These are phyloP conservation scores for Ormyrus rosae DNA, from an alignment of 2,888 invertebrate genomes.

Conservation along the genomic window DNA sequence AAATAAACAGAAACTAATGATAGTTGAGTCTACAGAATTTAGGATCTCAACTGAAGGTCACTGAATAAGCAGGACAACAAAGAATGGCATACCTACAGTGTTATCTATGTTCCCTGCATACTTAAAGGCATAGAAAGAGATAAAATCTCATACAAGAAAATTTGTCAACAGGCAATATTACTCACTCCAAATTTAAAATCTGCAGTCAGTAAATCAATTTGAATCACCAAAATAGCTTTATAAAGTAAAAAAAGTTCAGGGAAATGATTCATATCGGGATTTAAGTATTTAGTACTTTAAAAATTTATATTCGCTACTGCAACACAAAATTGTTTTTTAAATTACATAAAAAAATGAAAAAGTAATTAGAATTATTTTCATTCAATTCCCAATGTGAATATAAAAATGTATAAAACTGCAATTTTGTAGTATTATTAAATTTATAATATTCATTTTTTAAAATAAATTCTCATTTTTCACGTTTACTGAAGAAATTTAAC, in stretches of 20 bases:
- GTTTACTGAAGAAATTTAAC: background rate
- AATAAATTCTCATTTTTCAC: background rate
- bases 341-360: no score
- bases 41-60: constrained; percentile 49
- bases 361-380: no score
- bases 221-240: constrained; percentile 18
- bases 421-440: no score
- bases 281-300: background rate
- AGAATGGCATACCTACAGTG: constrained; percentile 45
- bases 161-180: constrained; percentile 35
- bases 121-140: constrained; percentile 36
- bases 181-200: constrained; percentile 27
- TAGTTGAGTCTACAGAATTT: constrained; percentile 37
- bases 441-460: no score
- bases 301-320: background rate
- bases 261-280: background rate
- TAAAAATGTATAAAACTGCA: no score
- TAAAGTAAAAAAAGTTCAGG: background rate
- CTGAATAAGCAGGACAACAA: constrained; percentile 46
- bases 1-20: constrained; percentile 51
- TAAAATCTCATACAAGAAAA: constrained; percentile 35
- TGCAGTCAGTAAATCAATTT: constrained; percentile 8
- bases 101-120: constrained; percentile 50
- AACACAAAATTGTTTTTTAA: background rate
- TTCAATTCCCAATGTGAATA: no score